Conservation (phyloP, 2,797 vertebrate genomes). For the Muraenolepis orangiensis region DNA sequence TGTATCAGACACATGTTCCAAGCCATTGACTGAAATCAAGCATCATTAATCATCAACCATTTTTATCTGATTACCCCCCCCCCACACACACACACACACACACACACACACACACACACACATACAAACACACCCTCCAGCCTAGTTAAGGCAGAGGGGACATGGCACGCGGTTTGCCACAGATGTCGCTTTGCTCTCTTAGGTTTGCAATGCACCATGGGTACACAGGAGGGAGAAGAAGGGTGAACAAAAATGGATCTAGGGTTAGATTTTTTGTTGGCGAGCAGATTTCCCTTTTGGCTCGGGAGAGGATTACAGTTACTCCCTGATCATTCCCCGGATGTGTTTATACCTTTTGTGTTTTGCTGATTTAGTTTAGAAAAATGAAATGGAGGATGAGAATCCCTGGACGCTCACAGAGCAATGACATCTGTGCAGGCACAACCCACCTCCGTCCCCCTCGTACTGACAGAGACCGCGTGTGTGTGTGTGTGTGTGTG, state of each 20-base stretch:
- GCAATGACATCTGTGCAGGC: background rate
- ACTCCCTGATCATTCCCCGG: background rate
- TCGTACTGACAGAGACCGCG: background rate
- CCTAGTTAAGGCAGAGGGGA: conserved; percentile 34
- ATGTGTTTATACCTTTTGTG: conserved; percentile 4
- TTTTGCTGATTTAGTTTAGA: conserved; percentile 24
- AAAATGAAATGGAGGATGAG: background rate
- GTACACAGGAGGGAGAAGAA: conserved; percentile 13
- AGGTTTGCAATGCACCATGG: conserved; percentile 51
- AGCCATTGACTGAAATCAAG: conserved; percentile 27
- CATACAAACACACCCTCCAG: conserved; percentile 22
- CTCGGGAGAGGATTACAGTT: conserved; percentile 11
- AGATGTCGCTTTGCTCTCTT: conserved; percentile 33
- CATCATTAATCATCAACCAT: conserved; percentile 21
- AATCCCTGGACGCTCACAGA: background rate
- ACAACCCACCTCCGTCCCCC: background rate
- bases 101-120: background rate
- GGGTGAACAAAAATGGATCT: background rate
- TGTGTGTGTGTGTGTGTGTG: background rate
- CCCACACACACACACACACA: background rate
- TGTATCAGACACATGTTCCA: conserved; percentile 8
- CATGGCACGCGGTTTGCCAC: conserved; percentile 36
- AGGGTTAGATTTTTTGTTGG: conserved; percentile 16
- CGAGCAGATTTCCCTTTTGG: background rate
- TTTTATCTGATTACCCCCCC: conserved; percentile 20